phyloP scores from a whole-genome alignment of 2,113 vertebrate species.

The Bostrychus sinensis region DNA sequence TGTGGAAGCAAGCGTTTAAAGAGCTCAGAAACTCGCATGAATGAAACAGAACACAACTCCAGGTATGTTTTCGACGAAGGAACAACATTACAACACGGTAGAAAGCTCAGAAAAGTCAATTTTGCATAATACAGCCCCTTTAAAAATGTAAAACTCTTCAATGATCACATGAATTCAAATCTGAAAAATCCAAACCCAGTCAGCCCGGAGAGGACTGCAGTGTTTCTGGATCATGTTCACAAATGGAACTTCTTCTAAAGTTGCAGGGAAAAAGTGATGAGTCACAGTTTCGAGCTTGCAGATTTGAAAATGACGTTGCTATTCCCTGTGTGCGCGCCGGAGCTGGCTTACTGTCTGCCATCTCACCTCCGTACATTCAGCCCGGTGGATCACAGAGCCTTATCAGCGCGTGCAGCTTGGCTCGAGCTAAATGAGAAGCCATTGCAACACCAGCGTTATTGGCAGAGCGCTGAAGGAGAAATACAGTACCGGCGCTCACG shows the following conservation, averaged over 20 bases:
- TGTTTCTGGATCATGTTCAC: no score
- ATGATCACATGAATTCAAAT: no score
- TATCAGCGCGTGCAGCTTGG: constrained; percentile 69
- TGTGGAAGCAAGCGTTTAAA: no score
- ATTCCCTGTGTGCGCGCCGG: constrained; percentile 33
- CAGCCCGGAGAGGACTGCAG: no score
- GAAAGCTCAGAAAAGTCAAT: no score
- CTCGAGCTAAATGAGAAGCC: constrained; percentile 62
- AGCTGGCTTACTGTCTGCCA: constrained; percentile 33
- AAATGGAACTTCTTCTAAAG: constrained; percentile 17
- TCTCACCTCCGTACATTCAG: constrained; percentile 45
- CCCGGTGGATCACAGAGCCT: constrained; percentile 61
- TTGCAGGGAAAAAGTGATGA: constrained; percentile 31
- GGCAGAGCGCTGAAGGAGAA: constrained; percentile 61
- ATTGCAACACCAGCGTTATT: constrained; percentile 60
- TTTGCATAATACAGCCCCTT: no score
- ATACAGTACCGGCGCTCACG: constrained; percentile 40
- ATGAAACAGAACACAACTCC: no score
- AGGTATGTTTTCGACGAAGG: no score
- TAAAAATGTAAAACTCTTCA: no score
- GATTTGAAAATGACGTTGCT: constrained; percentile 43
- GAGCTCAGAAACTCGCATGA: no score
- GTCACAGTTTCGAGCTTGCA: constrained; percentile 28
- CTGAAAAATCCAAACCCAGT: no score
- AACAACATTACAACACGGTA: no score